A percentile compares a stretch with the other conserved stretches of the same genome.
Evolutionary conservation across 2,113 vertebrate species (phyloP).

Genomic region (Benitochromis conjunctus): DNA sequence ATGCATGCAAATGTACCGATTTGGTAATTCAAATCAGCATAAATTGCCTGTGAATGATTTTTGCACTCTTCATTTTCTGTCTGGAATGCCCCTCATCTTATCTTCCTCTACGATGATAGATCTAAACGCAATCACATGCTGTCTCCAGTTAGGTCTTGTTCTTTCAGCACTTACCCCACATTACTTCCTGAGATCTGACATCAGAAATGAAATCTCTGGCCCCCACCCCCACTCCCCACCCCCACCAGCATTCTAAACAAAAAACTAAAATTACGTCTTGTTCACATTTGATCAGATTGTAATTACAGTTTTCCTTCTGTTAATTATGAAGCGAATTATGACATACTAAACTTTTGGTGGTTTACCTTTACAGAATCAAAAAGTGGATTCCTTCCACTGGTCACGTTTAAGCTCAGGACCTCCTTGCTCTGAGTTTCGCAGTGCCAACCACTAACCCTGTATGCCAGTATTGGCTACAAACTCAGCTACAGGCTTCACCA

Average conservation of each 20-base stretch:
- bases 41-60: conserved; percentile 36
- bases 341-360: neutral
- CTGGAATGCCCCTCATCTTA: neutral
- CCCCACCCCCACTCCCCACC: neutral
- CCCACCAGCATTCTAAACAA: neutral
- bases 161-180: neutral
- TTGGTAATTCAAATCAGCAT: conserved; percentile 27
- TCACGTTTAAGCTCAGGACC: neutral
- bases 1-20: conserved; percentile 54
- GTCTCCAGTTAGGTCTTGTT: neutral
- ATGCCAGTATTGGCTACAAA: neutral
- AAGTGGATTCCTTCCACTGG: neutral
- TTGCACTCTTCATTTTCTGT: conserved; percentile 18
- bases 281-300: neutral
- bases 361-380: neutral
- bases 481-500: neutral
- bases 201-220: neutral
- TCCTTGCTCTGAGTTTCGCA: neutral
- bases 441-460: neutral
- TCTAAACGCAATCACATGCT: neutral
- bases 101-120: neutral
- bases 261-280: neutral
- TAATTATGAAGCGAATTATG: neutral
- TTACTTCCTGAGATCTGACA: neutral
- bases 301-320: neutral